Evolutionary conservation across 2,797 vertebrate genomes (phyloP), one percentile per base, ranked within the genome.

Genomic region (Buphagus erythrorhynchus): DNA sequence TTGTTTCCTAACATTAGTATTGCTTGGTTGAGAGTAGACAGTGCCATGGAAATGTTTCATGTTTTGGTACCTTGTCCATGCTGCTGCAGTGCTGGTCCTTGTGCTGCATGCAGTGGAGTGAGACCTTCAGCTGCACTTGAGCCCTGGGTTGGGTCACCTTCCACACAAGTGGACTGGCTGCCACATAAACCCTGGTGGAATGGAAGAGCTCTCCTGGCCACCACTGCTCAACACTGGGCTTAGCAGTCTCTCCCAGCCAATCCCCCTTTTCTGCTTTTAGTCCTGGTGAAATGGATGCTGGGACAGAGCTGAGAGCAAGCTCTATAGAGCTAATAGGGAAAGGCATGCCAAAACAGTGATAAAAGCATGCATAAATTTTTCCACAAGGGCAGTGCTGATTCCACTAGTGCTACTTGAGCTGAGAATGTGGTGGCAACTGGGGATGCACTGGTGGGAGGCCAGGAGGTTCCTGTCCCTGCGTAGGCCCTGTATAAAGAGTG

Each of bases 341-440:
- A 76, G 52, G 61, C 11, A 8, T 83, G 85, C 86, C 90, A 69
- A 40, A 91, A 62, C 36, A 73, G 80, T 81, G 90, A 89, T 92
- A 95, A 96, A 93, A 77, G 20, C 43, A 63, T 19, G 42, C 81
- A 74, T 92, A 35, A 62, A 73, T 95, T 95, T 95, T 96, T 87
- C 46, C 80, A 55, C 21, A 36, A 66, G 62, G 42, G 38, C 86
- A 83, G 22, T 80, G 79, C 78, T 95, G 69, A 95, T 97, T 93
- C 94, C 94, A 92, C 42, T 16, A 72, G 71, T 40, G 18, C 77
- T 62, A 4, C 48, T 81, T 52, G 54, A 80, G 62, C 54, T 1
- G 10, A 79, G 46, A 5, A 1, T 33, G 19, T 65, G 38, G 33
- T 72, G 43, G 78, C 67, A 79, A 28, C 51, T 87, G 49, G 61